These are phyloP conservation scores for Elgonia sp. DNA, from an alignment of 2,888 invertebrate species.

Conservation along the genomic window DNA sequence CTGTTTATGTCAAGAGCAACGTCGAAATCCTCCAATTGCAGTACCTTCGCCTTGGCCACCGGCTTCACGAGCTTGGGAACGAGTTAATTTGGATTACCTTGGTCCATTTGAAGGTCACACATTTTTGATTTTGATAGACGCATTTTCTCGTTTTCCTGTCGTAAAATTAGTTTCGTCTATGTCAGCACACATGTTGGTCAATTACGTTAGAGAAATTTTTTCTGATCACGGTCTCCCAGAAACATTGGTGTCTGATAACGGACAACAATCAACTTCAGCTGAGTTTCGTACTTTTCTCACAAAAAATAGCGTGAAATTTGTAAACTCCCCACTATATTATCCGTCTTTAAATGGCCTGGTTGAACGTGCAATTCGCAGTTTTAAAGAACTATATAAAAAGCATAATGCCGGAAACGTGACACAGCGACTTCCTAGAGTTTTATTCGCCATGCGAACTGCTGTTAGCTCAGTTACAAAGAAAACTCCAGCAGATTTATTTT, in stretches of 20 bases:
- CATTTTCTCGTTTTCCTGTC: constrained; percentile 32
- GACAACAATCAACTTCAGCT: constrained; percentile 1
- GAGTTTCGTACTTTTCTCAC: constrained; percentile 23
- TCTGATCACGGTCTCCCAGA: constrained; percentile 25
- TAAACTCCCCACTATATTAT: constrained; percentile 30
- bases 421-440: constrained; percentile 3
- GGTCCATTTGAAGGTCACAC: constrained; percentile 38
- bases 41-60: constrained; percentile 28
- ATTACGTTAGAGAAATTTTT: constrained; percentile 3
- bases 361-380: constrained; percentile 6
- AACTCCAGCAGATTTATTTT: background rate
- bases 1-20: constrained; percentile 17
- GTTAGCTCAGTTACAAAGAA: background rate
- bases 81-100: constrained; percentile 37
- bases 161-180: constrained; percentile 14
- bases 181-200: constrained; percentile 22
- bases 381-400: constrained; percentile 19
- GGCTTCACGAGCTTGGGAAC: constrained; percentile 34
- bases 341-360: constrained; percentile 21
- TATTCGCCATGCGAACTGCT: constrained; percentile 13
- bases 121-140: constrained; percentile 43
- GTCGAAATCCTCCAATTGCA: constrained; percentile 17
- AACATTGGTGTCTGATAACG: constrained; percentile 26
- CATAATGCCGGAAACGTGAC: background rate
- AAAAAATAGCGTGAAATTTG: constrained; percentile 11